Evolutionary conservation across 2,888 invertebrate genomes (phyloP).

Genomic region (Lochmaea crataegi): DNA sequence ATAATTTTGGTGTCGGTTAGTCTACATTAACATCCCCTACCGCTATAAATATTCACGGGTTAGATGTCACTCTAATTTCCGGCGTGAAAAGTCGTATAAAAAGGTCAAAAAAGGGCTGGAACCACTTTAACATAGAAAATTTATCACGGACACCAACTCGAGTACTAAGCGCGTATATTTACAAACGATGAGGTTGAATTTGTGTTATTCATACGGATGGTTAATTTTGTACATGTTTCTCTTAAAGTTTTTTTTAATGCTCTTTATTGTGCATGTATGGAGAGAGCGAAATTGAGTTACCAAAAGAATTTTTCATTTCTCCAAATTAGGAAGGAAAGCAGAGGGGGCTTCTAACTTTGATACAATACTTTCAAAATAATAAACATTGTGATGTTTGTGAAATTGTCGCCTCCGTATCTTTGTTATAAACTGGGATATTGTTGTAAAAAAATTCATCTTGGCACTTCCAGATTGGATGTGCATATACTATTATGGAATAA

Average conservation of each 20-base stretch:
- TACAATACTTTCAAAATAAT: no score
- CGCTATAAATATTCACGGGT: slow-evolving; percentile 47
- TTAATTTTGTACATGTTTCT: neutral
- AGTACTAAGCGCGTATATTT: slow-evolving; percentile 18
- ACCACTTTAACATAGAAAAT: slow-evolving; percentile 45
- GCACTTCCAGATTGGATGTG: no score
- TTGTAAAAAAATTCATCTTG: no score
- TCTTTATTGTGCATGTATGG: no score
- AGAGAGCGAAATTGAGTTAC: no score
- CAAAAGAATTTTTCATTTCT: no score
- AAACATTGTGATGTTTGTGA: no score
- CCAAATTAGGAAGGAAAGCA: no score
- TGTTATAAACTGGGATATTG: no score
- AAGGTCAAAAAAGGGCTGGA: slow-evolving; percentile 42
- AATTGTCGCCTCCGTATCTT: no score
- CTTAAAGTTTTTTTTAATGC: neutral
- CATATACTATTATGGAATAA: no score
- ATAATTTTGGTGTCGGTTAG: slow-evolving; percentile 34
- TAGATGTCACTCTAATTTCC: slow-evolving; percentile 43
- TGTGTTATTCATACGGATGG: neutral
- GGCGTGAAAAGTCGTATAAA: slow-evolving; percentile 43
- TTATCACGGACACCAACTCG: slow-evolving; percentile 35
- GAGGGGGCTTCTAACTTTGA: no score
- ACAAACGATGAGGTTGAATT: slow-evolving; percentile 16
- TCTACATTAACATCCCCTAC: slow-evolving; percentile 46